Percentiles rank a stretch among this genome's conserved stretches.
Evolutionary conservation across 1,140 invertebrate genomes (phyloP).

Genomic region (Ceratoteleas bidentatus): DNA sequence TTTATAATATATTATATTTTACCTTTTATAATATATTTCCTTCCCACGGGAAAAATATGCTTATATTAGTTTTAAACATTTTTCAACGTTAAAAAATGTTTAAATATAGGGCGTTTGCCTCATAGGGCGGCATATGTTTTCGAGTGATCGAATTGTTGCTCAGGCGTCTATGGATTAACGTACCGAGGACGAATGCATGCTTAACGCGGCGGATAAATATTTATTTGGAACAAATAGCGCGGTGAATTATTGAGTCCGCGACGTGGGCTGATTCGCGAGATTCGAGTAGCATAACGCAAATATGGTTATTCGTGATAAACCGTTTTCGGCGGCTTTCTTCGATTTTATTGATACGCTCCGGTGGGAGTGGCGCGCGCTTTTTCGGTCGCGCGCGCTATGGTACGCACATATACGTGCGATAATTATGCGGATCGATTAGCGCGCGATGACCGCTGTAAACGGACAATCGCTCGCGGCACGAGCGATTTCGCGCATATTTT

Average conservation of each 20-base stretch:
- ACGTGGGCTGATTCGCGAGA: conserved; percentile 1
- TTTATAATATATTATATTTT: too few relatives aligned
- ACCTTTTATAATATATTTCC: too few relatives aligned
- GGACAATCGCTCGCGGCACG: conserved; percentile 24
- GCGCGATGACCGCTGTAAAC: conserved; percentile 14
- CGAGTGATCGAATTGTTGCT: too few relatives aligned
- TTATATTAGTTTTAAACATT: too few relatives aligned
- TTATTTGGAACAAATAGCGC: conserved; percentile 13
- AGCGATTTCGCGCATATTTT: conserved; percentile 52
- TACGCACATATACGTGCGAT: neutral
- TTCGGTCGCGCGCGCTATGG: neutral
- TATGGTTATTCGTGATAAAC: too few relatives aligned
- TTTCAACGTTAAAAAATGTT: too few relatives aligned
- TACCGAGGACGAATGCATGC: conserved; percentile 19
- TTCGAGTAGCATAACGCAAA: neutral
- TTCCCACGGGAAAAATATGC: too few relatives aligned
- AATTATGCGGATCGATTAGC: conserved; percentile 30
- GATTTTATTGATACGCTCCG: neutral
- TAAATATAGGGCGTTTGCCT: too few relatives aligned
- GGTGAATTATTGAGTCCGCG: conserved; percentile 10
- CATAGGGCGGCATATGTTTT: too few relatives aligned
- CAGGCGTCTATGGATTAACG: neutral
- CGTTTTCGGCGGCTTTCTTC: neutral
- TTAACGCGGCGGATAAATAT: conserved; percentile 25
- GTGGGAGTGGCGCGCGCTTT: too few relatives aligned